phyloP scores from a whole-genome alignment of 2,797 vertebrate genomes.

The Silurus lanzhouensis region DNA sequence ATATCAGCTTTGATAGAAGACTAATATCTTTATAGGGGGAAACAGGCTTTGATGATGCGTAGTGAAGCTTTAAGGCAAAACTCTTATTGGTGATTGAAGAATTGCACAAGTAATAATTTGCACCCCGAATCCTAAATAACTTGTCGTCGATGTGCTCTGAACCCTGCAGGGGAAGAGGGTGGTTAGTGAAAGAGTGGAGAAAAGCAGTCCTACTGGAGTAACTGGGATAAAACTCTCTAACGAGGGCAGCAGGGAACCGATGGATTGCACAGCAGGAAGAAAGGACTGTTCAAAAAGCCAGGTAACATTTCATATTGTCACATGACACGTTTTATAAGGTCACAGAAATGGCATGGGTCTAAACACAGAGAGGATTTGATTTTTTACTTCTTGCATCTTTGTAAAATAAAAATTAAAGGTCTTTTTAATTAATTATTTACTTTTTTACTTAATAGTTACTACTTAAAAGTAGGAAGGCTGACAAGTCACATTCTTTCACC shows the following conservation, averaged over 20 bases:
- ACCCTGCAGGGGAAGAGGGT: slow-evolving; percentile 83
- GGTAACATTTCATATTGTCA: slow-evolving; percentile 66
- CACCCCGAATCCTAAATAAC: background rate
- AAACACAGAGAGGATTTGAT: background rate
- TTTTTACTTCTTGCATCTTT: background rate
- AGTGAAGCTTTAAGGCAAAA: no score
- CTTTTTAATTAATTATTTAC: no score
- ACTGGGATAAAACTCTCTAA: slow-evolving; percentile 63
- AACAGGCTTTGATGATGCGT: background rate
- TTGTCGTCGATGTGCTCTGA: background rate
- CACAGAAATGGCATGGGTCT: background rate
- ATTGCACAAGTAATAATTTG: background rate
- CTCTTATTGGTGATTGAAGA: background rate
- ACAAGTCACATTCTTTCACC: background rate
- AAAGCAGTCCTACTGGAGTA: slow-evolving; percentile 56
- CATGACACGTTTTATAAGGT: background rate
- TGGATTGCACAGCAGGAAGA: slow-evolving; percentile 67
- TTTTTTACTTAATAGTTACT: background rate
- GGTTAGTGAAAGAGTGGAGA: slow-evolving; percentile 81
- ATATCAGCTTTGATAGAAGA: background rate
- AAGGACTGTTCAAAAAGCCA: slow-evolving; percentile 71
- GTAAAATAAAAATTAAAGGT: no score
- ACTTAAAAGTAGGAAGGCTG: no score
- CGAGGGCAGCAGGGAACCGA: slow-evolving; percentile 66
- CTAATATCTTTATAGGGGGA: background rate